A percentile compares a stretch with the other conserved stretches of the same genome.
Conservation (phyloP, 2,888 invertebrate genomes). For the Mimachlamys varia region DNA sequence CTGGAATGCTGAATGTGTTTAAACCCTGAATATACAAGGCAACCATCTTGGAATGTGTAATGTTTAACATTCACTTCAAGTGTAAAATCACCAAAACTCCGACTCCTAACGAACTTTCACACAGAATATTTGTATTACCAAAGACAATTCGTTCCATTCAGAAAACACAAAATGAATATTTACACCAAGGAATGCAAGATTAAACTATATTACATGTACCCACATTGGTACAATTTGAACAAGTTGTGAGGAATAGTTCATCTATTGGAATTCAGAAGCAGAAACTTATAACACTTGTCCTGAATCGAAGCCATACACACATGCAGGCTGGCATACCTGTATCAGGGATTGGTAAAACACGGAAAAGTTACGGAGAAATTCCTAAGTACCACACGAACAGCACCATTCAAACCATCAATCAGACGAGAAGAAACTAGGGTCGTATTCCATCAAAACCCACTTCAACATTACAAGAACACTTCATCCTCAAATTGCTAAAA, state of each 20-base stretch:
- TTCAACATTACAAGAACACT: not conserved
- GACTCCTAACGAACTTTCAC: not conserved
- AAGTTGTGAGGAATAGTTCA: not conserved
- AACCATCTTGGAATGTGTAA: not conserved
- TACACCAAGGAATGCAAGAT: not conserved
- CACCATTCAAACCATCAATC: slow-evolving; percentile 9
- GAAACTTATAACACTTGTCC: not conserved
- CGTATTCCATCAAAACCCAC: not conserved
- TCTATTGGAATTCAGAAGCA: not conserved
- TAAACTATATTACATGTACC: not conserved
- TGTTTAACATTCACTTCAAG: not conserved
- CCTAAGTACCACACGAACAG: not conserved
- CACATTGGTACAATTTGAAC: not conserved
- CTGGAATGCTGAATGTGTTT: not conserved
- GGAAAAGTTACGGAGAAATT: not conserved
- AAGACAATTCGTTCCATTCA: not conserved
- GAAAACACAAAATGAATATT: not conserved
- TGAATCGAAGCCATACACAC: not conserved
- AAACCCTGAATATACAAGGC: not conserved
- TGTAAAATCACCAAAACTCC: not conserved
- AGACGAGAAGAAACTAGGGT: not conserved
- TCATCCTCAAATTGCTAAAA: not conserved
- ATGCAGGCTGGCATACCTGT: not conserved
- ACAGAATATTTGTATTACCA: not conserved
- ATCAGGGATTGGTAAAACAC: not conserved